Base-by-base conservation (phyloP, 2,113 vertebrate genomes). In the Tetraodon nigroviridis region DNA sequence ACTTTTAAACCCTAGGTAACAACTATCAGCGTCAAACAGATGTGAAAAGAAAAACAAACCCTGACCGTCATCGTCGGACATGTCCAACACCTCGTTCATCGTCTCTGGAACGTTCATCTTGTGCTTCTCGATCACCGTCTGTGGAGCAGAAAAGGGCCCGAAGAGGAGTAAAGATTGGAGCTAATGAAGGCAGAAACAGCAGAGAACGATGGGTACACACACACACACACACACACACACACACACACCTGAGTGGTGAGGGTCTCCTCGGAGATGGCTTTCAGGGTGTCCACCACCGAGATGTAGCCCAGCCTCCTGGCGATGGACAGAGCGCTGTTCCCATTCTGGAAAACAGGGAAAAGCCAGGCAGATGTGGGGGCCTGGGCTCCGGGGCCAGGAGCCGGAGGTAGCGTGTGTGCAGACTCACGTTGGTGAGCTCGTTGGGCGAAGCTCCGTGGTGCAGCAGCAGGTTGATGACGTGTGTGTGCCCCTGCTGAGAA, bases 51-150 rank as follows among this genome's bases (percentile, higher is more conserved):
- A 12, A 27, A n/a, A n/a, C n/a, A n/a, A n/a, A n/a, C n/a, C n/a
- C 55, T 84, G 91, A 98, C 97, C 97, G 88, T 98, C 97, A 62
- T 99, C 97, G 44, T 99, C 97, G 0, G 97, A 99, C 94, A 99
- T 95, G 89, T 99, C 97, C 75, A 99, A 87, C 78, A 96, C 94
- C 88, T 99, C 97, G 55, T 98, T 99, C 95, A 96, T 98, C 0
- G 97, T 99, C 92, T 99, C 97, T 0, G 97, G 97, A 61, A 99
- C 96, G 56, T 99, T 99, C 91, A 99, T 92, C 91, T 94, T 98
- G 89, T 98, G 96, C 81, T 99, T 99, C 90, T 99, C 97, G 6
- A 89, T 95, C 80, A 98, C 88, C 14, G 93, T 94, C 97, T 99
- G 85, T 52, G 18, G 58, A 68, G 84, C 40, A 82, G 61, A 84